Conservation (phyloP, 1,140 invertebrate genomes). For the Pseudachorutes palmiensis region DNA sequence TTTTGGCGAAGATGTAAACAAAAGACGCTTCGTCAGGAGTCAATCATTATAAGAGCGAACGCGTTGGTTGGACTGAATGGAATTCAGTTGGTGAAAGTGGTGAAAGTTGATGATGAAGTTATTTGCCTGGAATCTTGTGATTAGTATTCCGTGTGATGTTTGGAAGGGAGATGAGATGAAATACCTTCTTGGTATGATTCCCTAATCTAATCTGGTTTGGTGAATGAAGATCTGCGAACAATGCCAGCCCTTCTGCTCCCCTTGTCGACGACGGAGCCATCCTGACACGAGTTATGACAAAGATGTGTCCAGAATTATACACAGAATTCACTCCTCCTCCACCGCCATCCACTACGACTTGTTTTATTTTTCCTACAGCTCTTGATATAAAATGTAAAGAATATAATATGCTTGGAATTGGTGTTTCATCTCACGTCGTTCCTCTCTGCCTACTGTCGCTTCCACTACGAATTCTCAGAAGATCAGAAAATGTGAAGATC, state of each 20-base stretch:
- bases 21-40: no score
- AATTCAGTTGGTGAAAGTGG: not conserved
- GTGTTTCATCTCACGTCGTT: not conserved
- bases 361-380: constrained; percentile 3
- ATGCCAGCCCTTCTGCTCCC: not conserved
- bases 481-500: not conserved
- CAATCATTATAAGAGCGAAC: no score
- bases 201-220: constrained; percentile 7
- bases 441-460: not conserved
- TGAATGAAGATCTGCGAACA: constrained; percentile 4
- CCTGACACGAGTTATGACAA: not conserved
- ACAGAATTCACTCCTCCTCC: not conserved
- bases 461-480: not conserved
- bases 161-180: constrained; percentile 9
- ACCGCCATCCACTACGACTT: not conserved
- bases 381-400: constrained; percentile 6
- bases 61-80: not conserved
- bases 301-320: not conserved
- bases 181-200: constrained; percentile 1
- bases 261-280: not conserved
- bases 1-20: not conserved
- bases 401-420: constrained; percentile 3
- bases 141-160: not conserved
- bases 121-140: no score
- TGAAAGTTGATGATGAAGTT: not conserved